Percentiles rank a stretch among this genome's conserved stretches.
Conservation (phyloP, 2,888 invertebrate genomes). For the Himalopsyche japonica region DNA sequence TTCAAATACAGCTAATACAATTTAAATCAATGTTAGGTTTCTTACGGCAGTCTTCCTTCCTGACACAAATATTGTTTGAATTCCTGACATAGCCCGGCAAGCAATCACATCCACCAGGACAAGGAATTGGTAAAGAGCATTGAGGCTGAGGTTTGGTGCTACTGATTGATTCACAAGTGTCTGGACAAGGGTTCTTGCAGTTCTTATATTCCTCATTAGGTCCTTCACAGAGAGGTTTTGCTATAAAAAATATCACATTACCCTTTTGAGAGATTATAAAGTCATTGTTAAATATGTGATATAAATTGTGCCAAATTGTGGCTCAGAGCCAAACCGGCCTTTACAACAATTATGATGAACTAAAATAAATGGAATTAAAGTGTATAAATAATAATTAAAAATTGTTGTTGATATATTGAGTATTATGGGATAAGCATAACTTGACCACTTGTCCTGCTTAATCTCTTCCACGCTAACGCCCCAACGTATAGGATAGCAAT, state of each 20-base stretch:
- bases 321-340: no score
- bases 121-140: slow-evolving; percentile 4
- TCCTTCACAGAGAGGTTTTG: slow-evolving; percentile 8
- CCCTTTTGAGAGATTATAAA: not conserved
- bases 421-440: no score
- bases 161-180: slow-evolving; percentile 18
- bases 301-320: no score
- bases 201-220: slow-evolving; percentile 6
- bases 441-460: no score
- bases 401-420: no score
- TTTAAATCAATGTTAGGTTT: not conserved
- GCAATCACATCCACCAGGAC: slow-evolving; percentile 20
- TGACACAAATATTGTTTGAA: slow-evolving; percentile 9
- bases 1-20: not conserved
- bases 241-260: not conserved
- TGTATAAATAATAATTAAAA: no score
- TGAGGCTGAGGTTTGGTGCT: not conserved
- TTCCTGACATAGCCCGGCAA: slow-evolving; percentile 15
- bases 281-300: no score
- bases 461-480: no score
- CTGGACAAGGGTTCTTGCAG: slow-evolving; percentile 23
- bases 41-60: slow-evolving; percentile 16
- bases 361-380: no score
- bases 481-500: no score
- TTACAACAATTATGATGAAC: no score